Evolutionary conservation across 2,797 vertebrate genomes (phyloP).

Genomic region (Anguilla obscura): DNA sequence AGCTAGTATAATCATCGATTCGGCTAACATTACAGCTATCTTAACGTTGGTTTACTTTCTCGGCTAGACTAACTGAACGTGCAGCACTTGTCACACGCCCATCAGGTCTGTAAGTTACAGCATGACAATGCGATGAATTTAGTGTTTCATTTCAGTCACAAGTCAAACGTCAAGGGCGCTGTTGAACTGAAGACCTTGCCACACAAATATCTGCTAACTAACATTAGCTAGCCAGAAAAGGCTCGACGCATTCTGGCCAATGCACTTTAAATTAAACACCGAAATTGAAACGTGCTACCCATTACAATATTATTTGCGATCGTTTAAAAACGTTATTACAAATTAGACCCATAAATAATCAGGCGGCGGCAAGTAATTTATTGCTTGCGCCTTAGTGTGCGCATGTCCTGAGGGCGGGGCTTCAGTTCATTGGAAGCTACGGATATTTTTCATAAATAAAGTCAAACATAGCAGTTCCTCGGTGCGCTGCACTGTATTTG

Average conservation of each 20-base stretch:
- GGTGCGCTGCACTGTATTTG: neutral
- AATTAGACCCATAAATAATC: neutral
- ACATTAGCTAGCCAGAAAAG: neutral
- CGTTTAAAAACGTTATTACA: neutral
- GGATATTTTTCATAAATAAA: neutral
- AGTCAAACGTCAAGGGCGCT: slow-evolving; percentile 27
- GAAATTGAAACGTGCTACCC: neutral
- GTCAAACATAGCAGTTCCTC: neutral
- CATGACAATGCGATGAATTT: neutral
- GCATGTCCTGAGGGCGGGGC: no score
- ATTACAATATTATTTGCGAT: neutral
- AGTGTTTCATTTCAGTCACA: neutral
- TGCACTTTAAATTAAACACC: neutral
- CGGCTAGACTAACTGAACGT: neutral
- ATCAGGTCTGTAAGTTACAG: neutral
- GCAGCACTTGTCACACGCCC: neutral
- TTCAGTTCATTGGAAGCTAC: neutral
- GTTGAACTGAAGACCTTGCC: neutral
- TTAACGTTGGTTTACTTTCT: neutral
- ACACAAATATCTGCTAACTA: neutral
- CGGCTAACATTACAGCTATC: no score
- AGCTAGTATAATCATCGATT: no score
- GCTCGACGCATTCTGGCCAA: neutral
- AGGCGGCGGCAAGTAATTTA: no score
- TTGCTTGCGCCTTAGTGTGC: no score